phyloP scores from a whole-genome alignment of 2,113 vertebrate species.

The Tapirus terrestris region DNA sequence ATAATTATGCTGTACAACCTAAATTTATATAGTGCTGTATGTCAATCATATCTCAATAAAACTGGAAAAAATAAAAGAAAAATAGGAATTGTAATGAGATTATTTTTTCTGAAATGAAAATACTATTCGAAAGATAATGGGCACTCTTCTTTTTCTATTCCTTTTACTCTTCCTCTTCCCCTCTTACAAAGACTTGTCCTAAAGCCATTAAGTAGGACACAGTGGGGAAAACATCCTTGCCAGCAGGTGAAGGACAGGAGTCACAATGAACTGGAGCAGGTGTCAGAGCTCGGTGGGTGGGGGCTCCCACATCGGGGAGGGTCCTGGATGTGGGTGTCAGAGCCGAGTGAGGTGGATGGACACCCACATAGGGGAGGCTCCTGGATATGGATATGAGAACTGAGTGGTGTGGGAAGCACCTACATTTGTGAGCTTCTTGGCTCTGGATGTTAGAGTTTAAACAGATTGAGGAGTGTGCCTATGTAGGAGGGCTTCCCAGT shows the following conservation, averaged over 20 bases:
- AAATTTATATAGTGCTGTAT: background rate
- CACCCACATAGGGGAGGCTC: background rate
- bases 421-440: background rate
- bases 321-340: background rate
- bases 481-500: background rate
- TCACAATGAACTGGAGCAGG: background rate
- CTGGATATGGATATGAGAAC: background rate
- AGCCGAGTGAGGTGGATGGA: background rate
- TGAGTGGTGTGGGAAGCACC: background rate
- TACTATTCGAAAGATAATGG: background rate
- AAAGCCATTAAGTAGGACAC: background rate
- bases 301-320: background rate
- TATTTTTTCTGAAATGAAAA: background rate
- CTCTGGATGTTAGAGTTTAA: background rate
- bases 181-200: background rate
- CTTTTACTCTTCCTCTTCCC: background rate
- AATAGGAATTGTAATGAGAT: background rate
- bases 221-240: background rate
- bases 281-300: background rate
- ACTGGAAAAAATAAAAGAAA: background rate
- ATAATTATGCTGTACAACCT: background rate
- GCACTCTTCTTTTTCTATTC: background rate
- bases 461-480: background rate
- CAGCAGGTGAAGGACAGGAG: background rate
- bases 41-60: background rate